Conservation (phyloP, 1,140 invertebrate species). For the Procambarus clarkii region DNA sequence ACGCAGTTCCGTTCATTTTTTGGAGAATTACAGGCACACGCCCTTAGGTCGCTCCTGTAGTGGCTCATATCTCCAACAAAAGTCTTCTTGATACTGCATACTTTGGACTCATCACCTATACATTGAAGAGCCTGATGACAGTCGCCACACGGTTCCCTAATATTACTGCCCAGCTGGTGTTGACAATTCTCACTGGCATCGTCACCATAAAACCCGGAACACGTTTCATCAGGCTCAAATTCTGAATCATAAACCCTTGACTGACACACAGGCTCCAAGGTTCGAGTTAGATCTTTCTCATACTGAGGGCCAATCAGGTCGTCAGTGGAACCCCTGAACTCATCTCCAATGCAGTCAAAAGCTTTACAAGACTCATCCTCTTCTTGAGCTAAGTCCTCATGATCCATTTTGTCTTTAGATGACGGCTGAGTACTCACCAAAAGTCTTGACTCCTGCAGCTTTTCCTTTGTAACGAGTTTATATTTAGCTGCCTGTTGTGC, state of each 20-base stretch:
- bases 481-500: constrained; percentile 60
- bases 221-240: constrained; percentile 50
- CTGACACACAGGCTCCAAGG: neutral
- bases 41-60: constrained; percentile 43
- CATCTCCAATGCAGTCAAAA: constrained; percentile 22
- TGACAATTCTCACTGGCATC: constrained; percentile 13
- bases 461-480: constrained; percentile 55
- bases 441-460: constrained; percentile 52
- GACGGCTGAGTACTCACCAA: constrained; percentile 61
- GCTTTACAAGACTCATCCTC: constrained; percentile 16
- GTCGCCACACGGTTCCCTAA: constrained; percentile 3
- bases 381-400: constrained; percentile 7
- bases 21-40: constrained; percentile 47
- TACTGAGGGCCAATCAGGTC: constrained; percentile 33
- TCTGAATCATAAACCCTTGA: constrained; percentile 42
- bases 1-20: constrained; percentile 52
- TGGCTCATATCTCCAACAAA: constrained; percentile 38
- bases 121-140: constrained; percentile 20
- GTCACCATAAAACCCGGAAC: constrained; percentile 39
- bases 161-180: neutral
- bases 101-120: neutral
- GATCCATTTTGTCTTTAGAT: neutral
- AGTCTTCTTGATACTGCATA: neutral
- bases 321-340: constrained; percentile 33
- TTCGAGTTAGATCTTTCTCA: neutral